Conservation (phyloP, 2,888 invertebrate species). For the Drosophila anomelani region DNA sequence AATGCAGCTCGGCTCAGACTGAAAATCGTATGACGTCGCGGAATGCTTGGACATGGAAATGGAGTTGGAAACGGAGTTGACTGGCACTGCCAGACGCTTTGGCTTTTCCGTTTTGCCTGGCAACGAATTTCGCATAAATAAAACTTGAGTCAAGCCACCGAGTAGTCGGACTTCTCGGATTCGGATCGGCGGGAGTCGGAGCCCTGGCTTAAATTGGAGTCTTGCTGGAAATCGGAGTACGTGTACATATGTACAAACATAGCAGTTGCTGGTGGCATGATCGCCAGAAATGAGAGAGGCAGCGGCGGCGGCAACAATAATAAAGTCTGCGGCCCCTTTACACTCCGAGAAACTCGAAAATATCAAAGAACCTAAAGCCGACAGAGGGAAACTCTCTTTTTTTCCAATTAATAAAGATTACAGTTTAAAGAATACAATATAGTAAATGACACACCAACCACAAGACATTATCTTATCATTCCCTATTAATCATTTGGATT, state of each 20-base stretch:
- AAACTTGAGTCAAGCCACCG: constrained; percentile 28
- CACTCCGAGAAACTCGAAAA: constrained; percentile 22
- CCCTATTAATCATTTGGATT: neutral
- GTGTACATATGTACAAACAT: constrained; percentile 6
- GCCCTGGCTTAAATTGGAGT: constrained; percentile 26
- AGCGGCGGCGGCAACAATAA: constrained; percentile 14
- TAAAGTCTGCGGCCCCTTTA: constrained; percentile 15
- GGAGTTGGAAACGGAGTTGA: constrained; percentile 33
- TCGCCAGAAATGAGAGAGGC: constrained; percentile 60
- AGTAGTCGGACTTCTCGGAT: constrained; percentile 5
- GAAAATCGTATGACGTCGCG: constrained; percentile 40
- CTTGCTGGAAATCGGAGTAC: constrained; percentile 18
- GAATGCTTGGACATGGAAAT: constrained; percentile 42
- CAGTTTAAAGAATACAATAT: neutral
- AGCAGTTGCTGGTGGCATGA: constrained; percentile 51
- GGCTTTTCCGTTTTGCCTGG: constrained; percentile 33
- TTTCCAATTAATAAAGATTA: constrained; percentile 4
- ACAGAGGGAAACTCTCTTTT: neutral
- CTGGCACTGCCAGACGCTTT: constrained; percentile 48
- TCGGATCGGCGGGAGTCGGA: constrained; percentile 11
- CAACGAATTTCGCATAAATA: constrained; percentile 40
- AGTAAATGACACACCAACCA: neutral
- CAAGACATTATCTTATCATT: neutral
- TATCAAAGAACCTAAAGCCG: constrained; percentile 1
- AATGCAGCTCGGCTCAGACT: constrained; percentile 16